Evolutionary conservation across 1,140 invertebrate species (phyloP), one percentile per base, ranked within the genome.

Genomic region (Drosophila dunni): DNA sequence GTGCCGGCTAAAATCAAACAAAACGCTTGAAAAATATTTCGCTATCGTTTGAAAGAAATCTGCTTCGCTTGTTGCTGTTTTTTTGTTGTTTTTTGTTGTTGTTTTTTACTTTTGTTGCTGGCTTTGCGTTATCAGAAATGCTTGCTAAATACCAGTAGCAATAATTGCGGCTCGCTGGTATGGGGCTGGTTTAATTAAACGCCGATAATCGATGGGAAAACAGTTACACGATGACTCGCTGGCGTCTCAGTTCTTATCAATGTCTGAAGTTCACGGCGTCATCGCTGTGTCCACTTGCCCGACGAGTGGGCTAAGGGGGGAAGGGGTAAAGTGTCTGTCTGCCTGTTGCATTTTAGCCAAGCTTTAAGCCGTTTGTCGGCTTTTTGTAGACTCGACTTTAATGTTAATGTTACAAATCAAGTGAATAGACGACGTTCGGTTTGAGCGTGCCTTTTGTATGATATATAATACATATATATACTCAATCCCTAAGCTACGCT

Each of bases 141-240:
- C 83, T 89, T 89, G 84, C 84, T 89, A 89, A 89, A 89, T 84
- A 89, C 84, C 84, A 81, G 84, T 89, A 89, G 84, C 84, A 84
- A 89, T 84, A 78, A 89, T 89, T 74, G 63, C 45, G 33, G 36
- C 24, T 33, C 38, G 38, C 53, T 40, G 69, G 36, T 29, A 48
- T 69, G 67, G 56, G 78, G 77, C 76, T 75, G 76, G 79, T 83
- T 88, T 86, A 86, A 86, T 86, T 86, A 88, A 86, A 86, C 50
- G 83, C 82, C 82, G 79, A 86, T 86, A 86, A 86, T 86, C 83
- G 82, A 88, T 86, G 83, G 60, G 83, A 84, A 70, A 88, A 79
- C 71, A 68, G 83, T 88, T 86, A 88, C 82, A 83, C 75, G 81
- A 53, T 11, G 34, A 40, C 9, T 29, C 24, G 9, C n/a, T 6